Evolutionary conservation across 2,797 vertebrate species (phyloP).

Genomic region (Astyanax mexicanus): DNA sequence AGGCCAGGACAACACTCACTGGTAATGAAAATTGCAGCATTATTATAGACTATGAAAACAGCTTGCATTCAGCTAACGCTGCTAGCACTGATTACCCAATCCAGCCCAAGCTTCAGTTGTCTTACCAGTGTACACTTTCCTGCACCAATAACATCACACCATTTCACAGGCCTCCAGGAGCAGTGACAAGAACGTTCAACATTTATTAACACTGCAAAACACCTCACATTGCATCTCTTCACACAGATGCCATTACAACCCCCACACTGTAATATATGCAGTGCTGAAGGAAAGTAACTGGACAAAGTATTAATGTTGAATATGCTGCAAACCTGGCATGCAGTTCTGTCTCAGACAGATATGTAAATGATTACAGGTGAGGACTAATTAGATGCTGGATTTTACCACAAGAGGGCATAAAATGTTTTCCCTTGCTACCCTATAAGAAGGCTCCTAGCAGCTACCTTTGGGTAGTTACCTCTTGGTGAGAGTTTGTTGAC

Average conservation of each 20-base stretch:
- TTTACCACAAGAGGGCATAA: no score
- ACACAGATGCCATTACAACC: neutral
- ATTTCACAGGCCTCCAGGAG: no score
- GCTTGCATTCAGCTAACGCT: neutral
- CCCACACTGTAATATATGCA: neutral
- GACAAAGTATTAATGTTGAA: neutral
- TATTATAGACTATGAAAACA: conserved; percentile 10
- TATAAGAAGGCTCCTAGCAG: no score
- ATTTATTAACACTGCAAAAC: neutral
- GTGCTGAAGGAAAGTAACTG: neutral
- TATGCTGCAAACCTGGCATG: no score
- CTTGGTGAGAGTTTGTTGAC: no score
- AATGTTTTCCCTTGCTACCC: no score
- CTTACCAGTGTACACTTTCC: neutral
- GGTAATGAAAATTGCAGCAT: conserved; percentile 2
- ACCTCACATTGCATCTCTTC: neutral
- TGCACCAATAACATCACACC: neutral
- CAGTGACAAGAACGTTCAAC: neutral
- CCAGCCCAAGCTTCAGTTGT: neutral
- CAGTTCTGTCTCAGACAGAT: no score
- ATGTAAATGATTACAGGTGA: no score
- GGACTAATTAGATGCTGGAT: no score
- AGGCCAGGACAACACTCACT: conserved; percentile 2
- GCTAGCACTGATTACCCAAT: neutral
- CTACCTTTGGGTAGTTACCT: no score